Conservation (phyloP, 2,888 invertebrate species). For the Leuctra nigra region DNA sequence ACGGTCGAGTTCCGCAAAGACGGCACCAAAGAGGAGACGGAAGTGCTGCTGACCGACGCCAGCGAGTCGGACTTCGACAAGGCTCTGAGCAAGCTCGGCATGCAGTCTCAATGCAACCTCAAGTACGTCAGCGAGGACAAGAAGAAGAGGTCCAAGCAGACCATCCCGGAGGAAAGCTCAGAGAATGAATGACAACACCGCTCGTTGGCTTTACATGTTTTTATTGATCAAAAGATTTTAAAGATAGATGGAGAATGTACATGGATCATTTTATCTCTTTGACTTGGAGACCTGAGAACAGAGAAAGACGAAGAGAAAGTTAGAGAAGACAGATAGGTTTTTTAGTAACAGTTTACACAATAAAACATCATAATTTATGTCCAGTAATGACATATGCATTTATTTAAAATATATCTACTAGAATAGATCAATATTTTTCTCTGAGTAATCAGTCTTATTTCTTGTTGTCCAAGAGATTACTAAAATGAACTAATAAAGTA, state of each 20-base stretch:
- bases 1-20: not conserved
- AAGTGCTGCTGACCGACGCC: not conserved
- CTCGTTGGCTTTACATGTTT: not conserved
- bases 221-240: conserved; percentile 10
- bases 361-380: no score
- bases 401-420: no score
- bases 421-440: no score
- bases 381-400: no score
- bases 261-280: conserved; percentile 76
- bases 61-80: not conserved
- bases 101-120: not conserved
- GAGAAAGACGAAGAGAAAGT: conserved; percentile 36
- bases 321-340: no score
- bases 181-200: not conserved
- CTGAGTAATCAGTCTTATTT: no score
- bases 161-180: no score
- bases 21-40: not conserved
- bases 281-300: conserved; percentile 76
- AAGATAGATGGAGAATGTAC: no score
- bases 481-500: no score
- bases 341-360: no score
- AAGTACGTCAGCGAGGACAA: not conserved
- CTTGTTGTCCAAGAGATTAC: no score
- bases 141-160: not conserved
- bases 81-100: not conserved